Conservation (phyloP, 2,888 invertebrate genomes). For the Apotomis capreana region DNA sequence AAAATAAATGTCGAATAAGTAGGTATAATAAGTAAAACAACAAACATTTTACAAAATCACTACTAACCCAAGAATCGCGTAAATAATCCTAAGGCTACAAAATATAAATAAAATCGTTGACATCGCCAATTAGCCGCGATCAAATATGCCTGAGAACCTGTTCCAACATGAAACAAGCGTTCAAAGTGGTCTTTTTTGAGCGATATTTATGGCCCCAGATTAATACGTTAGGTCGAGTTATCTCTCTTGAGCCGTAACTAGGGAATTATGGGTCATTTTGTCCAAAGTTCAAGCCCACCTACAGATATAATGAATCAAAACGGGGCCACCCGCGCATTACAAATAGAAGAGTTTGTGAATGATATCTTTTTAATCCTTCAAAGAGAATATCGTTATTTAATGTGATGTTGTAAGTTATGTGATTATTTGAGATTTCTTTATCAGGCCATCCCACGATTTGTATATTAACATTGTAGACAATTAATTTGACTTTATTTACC, state of each 20-base stretch:
- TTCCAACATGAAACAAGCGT: slow-evolving; percentile 44
- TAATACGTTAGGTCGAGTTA: slow-evolving; percentile 70
- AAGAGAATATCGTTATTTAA: slow-evolving; percentile 56
- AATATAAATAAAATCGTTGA: slow-evolving; percentile 28
- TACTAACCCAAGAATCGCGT: not conserved
- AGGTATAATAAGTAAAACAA: too few relatives aligned
- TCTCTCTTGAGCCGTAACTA: slow-evolving; percentile 70
- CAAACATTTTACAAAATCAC: not conserved
- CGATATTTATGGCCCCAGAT: slow-evolving; percentile 70
- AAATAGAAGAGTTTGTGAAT: slow-evolving; percentile 57
- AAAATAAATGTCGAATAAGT: too few relatives aligned
- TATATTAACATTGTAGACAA: slow-evolving; percentile 27
- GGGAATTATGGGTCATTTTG: slow-evolving; percentile 78
- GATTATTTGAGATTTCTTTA: slow-evolving; percentile 56
- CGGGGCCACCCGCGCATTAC: slow-evolving; percentile 64
- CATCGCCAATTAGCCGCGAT: slow-evolving; percentile 46
- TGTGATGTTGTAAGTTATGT: slow-evolving; percentile 51
- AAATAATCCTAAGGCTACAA: slow-evolving; percentile 1
- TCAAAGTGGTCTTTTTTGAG: slow-evolving; percentile 53
- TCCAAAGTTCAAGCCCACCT: slow-evolving; percentile 74
- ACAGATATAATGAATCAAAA: slow-evolving; percentile 72
- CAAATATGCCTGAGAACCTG: slow-evolving; percentile 52
- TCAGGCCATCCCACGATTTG: slow-evolving; percentile 61
- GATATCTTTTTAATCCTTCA: slow-evolving; percentile 63
- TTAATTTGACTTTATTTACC: not conserved